Base-by-base conservation (phyloP, 2,888 invertebrate species). In the Cryptus viduatorius region DNA sequence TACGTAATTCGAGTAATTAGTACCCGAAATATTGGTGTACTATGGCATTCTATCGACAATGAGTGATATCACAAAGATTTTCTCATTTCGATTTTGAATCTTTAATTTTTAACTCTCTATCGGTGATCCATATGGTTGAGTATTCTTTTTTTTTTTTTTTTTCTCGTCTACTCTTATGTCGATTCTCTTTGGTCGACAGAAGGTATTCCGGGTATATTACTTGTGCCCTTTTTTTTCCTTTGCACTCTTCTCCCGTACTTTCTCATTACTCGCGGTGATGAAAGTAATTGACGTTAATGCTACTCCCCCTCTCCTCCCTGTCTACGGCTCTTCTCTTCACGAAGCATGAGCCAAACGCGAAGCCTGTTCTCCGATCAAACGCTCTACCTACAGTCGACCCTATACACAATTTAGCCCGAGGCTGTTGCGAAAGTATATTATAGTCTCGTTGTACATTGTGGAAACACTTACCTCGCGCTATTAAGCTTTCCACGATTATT, bases 231-330 rank as follows among this genome's bases (percentile, higher is more conserved):
- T 79, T 69, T 69, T 29, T 44, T 42, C 65, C 50, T 77, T 44
- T 31, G 50, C 14, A 24, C 50, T 68, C 59, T 79, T 67, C 56
- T 59, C 78, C 76, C 61, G 79, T 86, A 84, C 79, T 82, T 81
- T 83, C 78, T 86, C 85, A 85, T 87, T 87, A 82, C 85, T 72
- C 82, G 78, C 71, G 75, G 72, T 86, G 85, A 86, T 87, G 85
- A 65, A 84, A 87, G 85, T 86, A 87, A 87, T 87, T 87, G 87
- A 87, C 86, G 87, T 84, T 87, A 86, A 87, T 86, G 78, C 79
- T 79, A 76, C 71, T 71, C 75, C 69, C 50, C 83, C 76, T 44
- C 48, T 14, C 53, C 53, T 1, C 46, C n/a, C 56, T 37, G 68
- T 31, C 46, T 64, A 44, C 48, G 44, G 64, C 72, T 61, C 72